These are phyloP conservation scores for Trididemnum nubilum DNA, from an alignment of 23 tunicate genomes.

Conservation along the genomic window DNA sequence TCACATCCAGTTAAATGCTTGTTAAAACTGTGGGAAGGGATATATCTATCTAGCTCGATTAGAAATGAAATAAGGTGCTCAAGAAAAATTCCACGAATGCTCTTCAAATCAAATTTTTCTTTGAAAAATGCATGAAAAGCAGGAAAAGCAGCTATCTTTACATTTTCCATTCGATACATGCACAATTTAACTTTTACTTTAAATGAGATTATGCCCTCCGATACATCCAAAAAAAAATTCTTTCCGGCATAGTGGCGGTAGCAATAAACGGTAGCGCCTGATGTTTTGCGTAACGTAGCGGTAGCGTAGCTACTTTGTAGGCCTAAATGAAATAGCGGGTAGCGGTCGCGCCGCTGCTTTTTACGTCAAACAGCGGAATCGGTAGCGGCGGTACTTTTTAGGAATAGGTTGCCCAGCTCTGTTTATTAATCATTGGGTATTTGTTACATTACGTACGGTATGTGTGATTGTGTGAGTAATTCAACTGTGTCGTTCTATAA, in stretches of 20 bases:
- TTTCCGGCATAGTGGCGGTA: constrained; percentile 31
- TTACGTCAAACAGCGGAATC: too few relatives aligned
- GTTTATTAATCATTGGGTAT: too few relatives aligned
- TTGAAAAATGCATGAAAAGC: constrained; percentile 22
- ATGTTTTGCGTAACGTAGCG: too few relatives aligned
- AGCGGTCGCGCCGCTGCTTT: too few relatives aligned
- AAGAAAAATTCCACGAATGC: constrained; percentile 34
- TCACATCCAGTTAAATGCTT: constrained; percentile 33
- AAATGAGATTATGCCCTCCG: constrained; percentile 31
- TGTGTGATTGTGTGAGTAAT: too few relatives aligned
- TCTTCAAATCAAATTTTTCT: constrained; percentile 19
- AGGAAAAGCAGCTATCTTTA: constrained; percentile 27
- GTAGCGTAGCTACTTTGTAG: too few relatives aligned
- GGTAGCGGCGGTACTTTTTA: too few relatives aligned
- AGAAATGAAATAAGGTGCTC: constrained; percentile 42
- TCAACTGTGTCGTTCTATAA: too few relatives aligned
- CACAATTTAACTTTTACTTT: constrained; percentile 43
- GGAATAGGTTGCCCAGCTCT: too few relatives aligned
- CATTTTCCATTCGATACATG: constrained; percentile 43
- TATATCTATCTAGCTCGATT: constrained; percentile 35
- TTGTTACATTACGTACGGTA: too few relatives aligned
- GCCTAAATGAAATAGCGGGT: too few relatives aligned
- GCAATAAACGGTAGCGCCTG: too few relatives aligned
- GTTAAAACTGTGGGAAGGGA: constrained; percentile 43
- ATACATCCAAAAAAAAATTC: constrained; percentile 24